These are phyloP conservation scores for Apodemus agrarius DNA, from an alignment of 2,797 vertebrate species.

Conservation along the genomic window DNA sequence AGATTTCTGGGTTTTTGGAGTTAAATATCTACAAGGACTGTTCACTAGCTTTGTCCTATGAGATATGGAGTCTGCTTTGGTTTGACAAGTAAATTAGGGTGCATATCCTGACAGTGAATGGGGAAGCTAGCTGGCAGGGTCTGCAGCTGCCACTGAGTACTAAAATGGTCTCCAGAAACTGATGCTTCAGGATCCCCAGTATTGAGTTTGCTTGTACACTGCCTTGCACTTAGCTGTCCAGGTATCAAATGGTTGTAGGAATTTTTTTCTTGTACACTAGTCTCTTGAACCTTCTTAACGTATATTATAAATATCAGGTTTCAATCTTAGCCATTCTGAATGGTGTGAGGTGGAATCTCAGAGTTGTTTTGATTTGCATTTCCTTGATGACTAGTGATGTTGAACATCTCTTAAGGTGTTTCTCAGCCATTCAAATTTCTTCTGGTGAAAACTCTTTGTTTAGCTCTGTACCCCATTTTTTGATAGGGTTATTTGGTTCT, in stretches of 20 bases:
- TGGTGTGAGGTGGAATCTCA: too few relatives aligned
- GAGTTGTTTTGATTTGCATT: too few relatives aligned
- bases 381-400: too few relatives aligned
- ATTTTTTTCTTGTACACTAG: not conserved
- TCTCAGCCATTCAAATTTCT: too few relatives aligned
- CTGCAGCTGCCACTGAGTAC: not conserved
- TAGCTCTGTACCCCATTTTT: too few relatives aligned
- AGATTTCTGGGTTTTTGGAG: not conserved
- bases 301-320: too few relatives aligned
- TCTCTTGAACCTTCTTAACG: not conserved
- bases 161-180: not conserved
- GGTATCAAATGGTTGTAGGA: not conserved
- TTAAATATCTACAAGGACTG: constrained; percentile 2
- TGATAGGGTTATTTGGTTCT: too few relatives aligned
- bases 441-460: too few relatives aligned
- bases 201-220: not conserved
- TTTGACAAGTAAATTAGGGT: constrained; percentile 58
- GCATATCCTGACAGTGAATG: constrained; percentile 11
- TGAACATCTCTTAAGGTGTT: too few relatives aligned
- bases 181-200: not conserved
- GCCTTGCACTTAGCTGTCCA: not conserved
- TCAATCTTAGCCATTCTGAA: too few relatives aligned
- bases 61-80: constrained; percentile 10
- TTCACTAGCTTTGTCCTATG: constrained; percentile 51
- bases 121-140: not conserved